These are phyloP conservation scores for Vulpes lagopus DNA, from an alignment of 2,113 vertebrate genomes.

Conservation along the genomic window DNA sequence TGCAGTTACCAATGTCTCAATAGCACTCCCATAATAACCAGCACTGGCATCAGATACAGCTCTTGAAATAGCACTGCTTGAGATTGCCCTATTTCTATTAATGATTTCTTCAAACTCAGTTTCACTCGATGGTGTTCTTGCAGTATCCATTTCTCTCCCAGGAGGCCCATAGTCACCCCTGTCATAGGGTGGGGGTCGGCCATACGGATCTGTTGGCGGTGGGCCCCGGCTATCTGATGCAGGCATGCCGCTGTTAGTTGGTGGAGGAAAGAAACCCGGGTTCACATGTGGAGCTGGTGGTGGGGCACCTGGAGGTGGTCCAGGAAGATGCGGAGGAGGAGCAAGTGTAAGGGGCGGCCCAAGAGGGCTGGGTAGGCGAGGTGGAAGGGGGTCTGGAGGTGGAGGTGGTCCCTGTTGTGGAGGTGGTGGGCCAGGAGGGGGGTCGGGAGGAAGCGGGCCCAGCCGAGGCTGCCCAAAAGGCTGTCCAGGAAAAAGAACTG, in stretches of 20 bases:
- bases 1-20: slow-evolving; percentile 98
- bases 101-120: slow-evolving; percentile 99
- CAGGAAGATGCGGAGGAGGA: slow-evolving; percentile 97
- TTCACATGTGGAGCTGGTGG: slow-evolving; percentile 99
- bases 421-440: slow-evolving; percentile 96
- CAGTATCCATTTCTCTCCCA: slow-evolving; percentile 97
- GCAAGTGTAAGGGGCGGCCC: slow-evolving; percentile 97
- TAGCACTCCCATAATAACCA: slow-evolving; percentile 99
- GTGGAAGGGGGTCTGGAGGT: slow-evolving; percentile 96
- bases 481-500: slow-evolving; percentile 85
- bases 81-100: slow-evolving; percentile 99
- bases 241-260: slow-evolving; percentile 96
- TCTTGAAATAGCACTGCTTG: slow-evolving; percentile 98
- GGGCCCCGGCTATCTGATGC: slow-evolving; percentile 96
- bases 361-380: slow-evolving; percentile 95
- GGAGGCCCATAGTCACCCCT: slow-evolving; percentile 97
- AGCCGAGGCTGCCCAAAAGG: too few species aligned
- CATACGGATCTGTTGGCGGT: slow-evolving; percentile 96
- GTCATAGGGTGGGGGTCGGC: slow-evolving; percentile 97
- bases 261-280: slow-evolving; percentile 98
- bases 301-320: slow-evolving; percentile 97
- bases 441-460: slow-evolving; percentile 73
- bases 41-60: slow-evolving; percentile 99
- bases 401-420: slow-evolving; percentile 97
- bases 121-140: slow-evolving; percentile 96